Evolutionary conservation across 2,888 invertebrate species (phyloP).

Genomic region (Diloba caeruleocephala): DNA sequence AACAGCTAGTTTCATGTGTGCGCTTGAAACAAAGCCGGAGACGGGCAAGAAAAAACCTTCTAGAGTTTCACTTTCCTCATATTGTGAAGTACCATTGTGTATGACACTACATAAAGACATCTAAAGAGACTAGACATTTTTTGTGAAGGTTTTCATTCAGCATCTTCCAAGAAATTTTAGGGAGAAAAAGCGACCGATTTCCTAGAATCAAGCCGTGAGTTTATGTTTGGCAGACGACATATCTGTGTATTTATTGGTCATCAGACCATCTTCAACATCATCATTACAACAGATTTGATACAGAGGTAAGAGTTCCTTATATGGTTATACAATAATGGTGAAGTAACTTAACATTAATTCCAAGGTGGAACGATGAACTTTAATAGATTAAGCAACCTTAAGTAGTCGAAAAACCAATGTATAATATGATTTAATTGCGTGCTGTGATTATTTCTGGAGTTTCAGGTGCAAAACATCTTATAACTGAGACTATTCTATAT

Average conservation of each 20-base stretch:
- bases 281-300: conserved; percentile 57
- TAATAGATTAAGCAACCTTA: conserved; percentile 17
- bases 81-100: conserved; percentile 72
- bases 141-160: conserved; percentile 62
- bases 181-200: conserved; percentile 9
- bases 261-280: conserved; percentile 24
- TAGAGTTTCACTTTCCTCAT: conserved; percentile 77
- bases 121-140: conserved; percentile 62
- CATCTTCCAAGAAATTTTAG: conserved; percentile 34
- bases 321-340: conserved; percentile 58
- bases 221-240: conserved; percentile 5
- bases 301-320: conserved; percentile 57
- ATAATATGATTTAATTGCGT: background rate
- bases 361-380: conserved; percentile 66
- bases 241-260: conserved; percentile 23
- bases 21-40: conserved; percentile 66
- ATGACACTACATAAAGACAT: conserved; percentile 59
- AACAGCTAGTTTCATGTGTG: conserved; percentile 63
- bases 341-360: conserved; percentile 54
- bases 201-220: conserved; percentile 6
- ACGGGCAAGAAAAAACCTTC: conserved; percentile 68
- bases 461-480: too few relatives aligned
- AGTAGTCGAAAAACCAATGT: background rate
- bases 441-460: background rate
- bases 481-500: too few relatives aligned